A percentile compares a stretch with the other conserved stretches of the same genome.
Conservation (phyloP, 2,797 vertebrate species). For the Squalus acanthias region DNA sequence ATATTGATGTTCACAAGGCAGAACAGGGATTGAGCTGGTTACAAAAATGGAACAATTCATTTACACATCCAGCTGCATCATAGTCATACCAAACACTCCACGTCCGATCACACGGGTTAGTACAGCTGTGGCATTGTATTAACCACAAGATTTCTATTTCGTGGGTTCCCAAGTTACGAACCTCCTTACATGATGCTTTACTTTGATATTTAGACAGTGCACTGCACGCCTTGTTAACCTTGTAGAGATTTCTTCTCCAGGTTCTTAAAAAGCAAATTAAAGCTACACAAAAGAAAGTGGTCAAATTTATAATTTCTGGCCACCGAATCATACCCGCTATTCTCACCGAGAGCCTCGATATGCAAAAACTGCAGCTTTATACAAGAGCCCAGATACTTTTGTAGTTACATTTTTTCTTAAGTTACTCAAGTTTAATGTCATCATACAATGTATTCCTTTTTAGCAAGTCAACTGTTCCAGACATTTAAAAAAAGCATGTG, state of each 20-base stretch:
- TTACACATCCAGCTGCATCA: background rate
- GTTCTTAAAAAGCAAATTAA: background rate
- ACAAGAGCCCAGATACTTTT: background rate
- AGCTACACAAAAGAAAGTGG: background rate
- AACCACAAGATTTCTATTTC: background rate
- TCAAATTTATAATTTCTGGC: background rate
- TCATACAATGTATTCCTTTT: background rate
- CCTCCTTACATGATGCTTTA: background rate
- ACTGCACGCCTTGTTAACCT: background rate
- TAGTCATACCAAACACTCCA: background rate
- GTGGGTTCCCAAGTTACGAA: background rate
- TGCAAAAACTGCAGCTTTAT: background rate
- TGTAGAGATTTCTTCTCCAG: background rate
- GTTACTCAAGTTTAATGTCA: background rate
- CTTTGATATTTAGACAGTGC: background rate
- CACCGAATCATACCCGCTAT: background rate
- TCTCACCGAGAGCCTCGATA: background rate
- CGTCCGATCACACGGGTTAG: background rate
- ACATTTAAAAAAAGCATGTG: conserved; percentile 14
- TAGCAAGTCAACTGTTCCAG: background rate
- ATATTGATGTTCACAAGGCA: background rate
- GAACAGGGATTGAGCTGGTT: background rate
- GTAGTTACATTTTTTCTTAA: background rate
- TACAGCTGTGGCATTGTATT: background rate
- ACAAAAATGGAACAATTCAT: background rate